These are phyloP conservation scores for Gnathonemus longibarbis DNA, from an alignment of 2,113 vertebrate species.

Conservation along the genomic window DNA sequence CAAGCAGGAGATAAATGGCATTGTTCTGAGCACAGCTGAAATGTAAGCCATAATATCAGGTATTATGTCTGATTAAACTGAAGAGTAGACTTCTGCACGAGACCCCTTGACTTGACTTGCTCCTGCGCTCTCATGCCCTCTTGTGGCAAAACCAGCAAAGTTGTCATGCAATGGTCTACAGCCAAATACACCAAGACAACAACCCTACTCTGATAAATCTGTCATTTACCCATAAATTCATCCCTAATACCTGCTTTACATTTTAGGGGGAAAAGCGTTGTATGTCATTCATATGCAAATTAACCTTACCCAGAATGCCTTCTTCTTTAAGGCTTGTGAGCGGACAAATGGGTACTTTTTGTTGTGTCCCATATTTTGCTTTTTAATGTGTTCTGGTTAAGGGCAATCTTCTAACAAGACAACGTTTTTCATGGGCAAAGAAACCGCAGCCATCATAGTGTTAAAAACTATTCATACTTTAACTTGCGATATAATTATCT, in stretches of 20 bases:
- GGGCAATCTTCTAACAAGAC: not conserved
- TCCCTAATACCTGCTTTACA: not conserved
- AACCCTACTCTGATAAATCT: not conserved
- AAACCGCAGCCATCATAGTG: not conserved
- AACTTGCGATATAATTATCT: not conserved
- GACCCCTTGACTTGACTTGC: not conserved
- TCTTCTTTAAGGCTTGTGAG: not conserved
- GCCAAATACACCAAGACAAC: not conserved
- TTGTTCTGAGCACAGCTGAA: not conserved
- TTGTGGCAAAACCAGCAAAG: slow-evolving; percentile 36
- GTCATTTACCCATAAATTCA: not conserved
- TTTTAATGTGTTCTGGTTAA: not conserved
- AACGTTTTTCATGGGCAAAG: not conserved
- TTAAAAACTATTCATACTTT: not conserved
- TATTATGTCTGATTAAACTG: not conserved
- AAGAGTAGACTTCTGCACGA: not conserved
- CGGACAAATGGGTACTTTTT: not conserved
- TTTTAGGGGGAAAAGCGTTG: not conserved
- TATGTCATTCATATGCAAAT: not conserved
- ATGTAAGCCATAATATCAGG: not conserved
- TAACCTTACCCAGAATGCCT: not conserved
- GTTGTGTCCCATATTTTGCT: not conserved
- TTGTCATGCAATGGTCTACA: not conserved
- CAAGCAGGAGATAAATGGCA: not conserved
- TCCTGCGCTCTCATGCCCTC: slow-evolving; percentile 46